Base-by-base conservation (phyloP, 2,797 vertebrate genomes). In the Merluccius polli region DNA sequence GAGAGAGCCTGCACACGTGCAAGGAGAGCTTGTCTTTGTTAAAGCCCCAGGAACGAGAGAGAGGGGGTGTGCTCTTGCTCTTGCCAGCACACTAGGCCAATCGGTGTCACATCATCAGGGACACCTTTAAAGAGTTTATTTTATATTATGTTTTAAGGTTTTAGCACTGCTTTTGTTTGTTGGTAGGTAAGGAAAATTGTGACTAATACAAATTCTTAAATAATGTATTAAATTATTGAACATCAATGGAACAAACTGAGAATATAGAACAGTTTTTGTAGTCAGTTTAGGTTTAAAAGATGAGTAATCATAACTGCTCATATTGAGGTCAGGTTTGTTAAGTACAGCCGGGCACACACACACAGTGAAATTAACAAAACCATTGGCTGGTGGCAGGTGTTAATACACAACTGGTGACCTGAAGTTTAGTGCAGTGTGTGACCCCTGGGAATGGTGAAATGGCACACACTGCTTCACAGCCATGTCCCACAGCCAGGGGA, bases 11-110 rank as follows among this genome's bases (percentile, higher is more conserved):
- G 9, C 11, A 33, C 27, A 10, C 38, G 10, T 52, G 24, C 59
- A 29, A 30, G 27, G 36, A 71, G 24, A 32, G 16, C 18, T 21
- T 0, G 59, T 65, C 59, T 65, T 65, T 65, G 59, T 65, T 65
- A 65, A 65, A 65, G 59, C 59, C 59, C 59, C 59, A 65, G 52
- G 52, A 59, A 52, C 18, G 21, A 59, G 52, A 44, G 52, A 65
- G 59, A 65, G 59, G 10, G 1, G 10, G 24, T 65, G 59, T 11
- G 52, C 44, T 59, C 52, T 59, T 59, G 52, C 21, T 18, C 44
- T 18, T 48, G 44, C 9, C 59, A 27, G 24, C 24, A 65, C 24
- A 65, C 59, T 65, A 59, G 21, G 52, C 21, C 1, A 2, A 65
- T 27, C 59, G 2, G 59, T 29, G n/a, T 65, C 59, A 65, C 59